Evolutionary conservation across 2,888 invertebrate species (phyloP), one percentile per base, ranked within the genome.

Genomic region (Leptopilina myrica): DNA sequence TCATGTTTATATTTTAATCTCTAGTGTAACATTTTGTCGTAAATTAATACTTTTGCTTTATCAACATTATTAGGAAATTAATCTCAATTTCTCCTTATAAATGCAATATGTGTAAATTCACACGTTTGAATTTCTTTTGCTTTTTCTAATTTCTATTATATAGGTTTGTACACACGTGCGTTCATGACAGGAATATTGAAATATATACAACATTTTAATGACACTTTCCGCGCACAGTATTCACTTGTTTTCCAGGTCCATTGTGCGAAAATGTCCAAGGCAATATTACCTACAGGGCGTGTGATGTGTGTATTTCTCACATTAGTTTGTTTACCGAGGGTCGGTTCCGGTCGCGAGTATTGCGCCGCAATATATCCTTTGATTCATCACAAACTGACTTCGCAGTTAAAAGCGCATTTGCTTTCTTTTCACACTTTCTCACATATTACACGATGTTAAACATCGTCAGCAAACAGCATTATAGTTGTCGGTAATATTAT

Each of bases 261-360:
- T 77, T 66, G 76, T 66, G 78, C 76, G 78, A 77, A 80, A 82
- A 69, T 78, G 64, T 80, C 78, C 79, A 8, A 76, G 12, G 86
- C 87, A 87, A 88, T 89, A 88, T 89, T 87, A 87, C 87, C 84
- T 81, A 80, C 84, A 65, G 78, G 78, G 80, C 33, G 33, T 33
- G 4, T 82, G 84, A 86, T 85, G 90, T 90, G 90, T 90, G 90
- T 90, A 88, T 90, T 90, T 90, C 90, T 88, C 91, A 90, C 91
- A 91, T 91, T 91, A 91, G 86, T 82, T 80, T 91, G 87, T 91
- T 91, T 91, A 85, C 84, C 87, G 81, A 90, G 90, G 90, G 89
- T 89, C 84, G 85, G 86, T 77, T 84, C 83, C 85, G 84, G 81
- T 83, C 84, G 82, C 84, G 84, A 80, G 80, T 78, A 88, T 88